Evolutionary conservation across 2,888 invertebrate species (phyloP), one percentile per base, ranked within the genome.

Genomic region (Ganaspis brasiliensis): DNA sequence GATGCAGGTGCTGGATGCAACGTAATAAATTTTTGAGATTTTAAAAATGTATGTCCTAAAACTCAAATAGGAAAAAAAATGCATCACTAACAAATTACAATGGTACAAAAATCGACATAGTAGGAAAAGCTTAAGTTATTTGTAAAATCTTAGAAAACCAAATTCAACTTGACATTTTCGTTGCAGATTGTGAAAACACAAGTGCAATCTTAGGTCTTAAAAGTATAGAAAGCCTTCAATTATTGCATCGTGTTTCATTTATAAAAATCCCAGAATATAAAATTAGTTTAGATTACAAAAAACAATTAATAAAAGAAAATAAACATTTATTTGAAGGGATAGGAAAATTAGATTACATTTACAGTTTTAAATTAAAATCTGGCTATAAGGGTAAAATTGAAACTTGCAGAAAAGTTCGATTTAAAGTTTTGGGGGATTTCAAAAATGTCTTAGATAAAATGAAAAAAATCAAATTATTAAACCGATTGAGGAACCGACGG

Each of bases 401-500:
- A 21, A 49, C 71, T 14, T 71, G 74, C 49, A 40, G 73, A 31
- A 74, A 63, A 74, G 52, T 74, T n/a, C 37, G 52, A 12, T 63
- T 74, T 37, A 40, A 37, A 63, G 21, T 40, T 6, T 14, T 40
- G 59, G 71, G 40, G 26, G 49, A 74, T 14, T 57, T 74, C 21
- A 49, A 49, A 19, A 35, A 74, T 3, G 73, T 74, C n/a, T 49
- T 78, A n/a, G 31, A 63, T 16, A 74, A 61, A 52, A 77, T 82
- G 77, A 59, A 61, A 37, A 76, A 75, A 45, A 77, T 19, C 40
- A 37, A 12, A 80, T 81, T 21, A 79, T 79, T 57, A 56, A 14
- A 21, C 31, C 73, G 74, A 75, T 76, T 6, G 57, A 75, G 14
- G 81, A 82, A n/a, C 77, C 79, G 3, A 80, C 81, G 24, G 80